Evolutionary conservation across 2,113 vertebrate genomes (phyloP).

Genomic region (Neotragus moschatus): DNA sequence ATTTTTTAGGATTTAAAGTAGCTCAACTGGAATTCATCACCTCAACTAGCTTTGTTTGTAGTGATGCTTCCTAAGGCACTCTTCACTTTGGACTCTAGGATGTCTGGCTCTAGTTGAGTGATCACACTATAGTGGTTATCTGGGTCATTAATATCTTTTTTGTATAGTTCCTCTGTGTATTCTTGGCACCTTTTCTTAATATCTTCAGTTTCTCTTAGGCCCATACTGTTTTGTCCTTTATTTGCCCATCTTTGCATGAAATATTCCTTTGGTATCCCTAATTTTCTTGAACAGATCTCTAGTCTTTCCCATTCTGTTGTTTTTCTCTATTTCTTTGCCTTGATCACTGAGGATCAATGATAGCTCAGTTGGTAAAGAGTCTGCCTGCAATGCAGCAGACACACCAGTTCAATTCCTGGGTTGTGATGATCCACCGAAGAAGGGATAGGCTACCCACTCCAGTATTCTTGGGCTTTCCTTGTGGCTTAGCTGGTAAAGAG

Average conservation of each 20-base stretch:
- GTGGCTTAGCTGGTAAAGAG: neutral
- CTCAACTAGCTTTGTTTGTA: neutral
- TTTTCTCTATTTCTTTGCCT: neutral
- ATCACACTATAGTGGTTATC: neutral
- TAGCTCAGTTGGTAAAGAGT: neutral
- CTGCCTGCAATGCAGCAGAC: neutral
- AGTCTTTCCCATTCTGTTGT: neutral
- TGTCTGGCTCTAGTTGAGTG: neutral
- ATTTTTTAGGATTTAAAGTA: neutral
- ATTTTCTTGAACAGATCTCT: neutral
- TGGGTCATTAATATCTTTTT: neutral
- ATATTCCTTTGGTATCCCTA: neutral
- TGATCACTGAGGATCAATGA: neutral
- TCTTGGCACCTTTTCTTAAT: neutral
- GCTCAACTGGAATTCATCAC: neutral
- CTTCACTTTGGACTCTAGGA: neutral
- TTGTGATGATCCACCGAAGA: neutral
- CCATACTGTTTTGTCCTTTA: neutral
- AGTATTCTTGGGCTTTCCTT: neutral
- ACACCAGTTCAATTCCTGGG: neutral
- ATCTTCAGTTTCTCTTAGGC: neutral
- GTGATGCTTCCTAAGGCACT: neutral
- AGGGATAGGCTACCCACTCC: neutral
- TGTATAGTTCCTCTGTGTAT: neutral
- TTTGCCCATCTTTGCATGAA: neutral